Conservation (phyloP, 2,113 vertebrate genomes). For the Myrmecophaga tridactyla region DNA sequence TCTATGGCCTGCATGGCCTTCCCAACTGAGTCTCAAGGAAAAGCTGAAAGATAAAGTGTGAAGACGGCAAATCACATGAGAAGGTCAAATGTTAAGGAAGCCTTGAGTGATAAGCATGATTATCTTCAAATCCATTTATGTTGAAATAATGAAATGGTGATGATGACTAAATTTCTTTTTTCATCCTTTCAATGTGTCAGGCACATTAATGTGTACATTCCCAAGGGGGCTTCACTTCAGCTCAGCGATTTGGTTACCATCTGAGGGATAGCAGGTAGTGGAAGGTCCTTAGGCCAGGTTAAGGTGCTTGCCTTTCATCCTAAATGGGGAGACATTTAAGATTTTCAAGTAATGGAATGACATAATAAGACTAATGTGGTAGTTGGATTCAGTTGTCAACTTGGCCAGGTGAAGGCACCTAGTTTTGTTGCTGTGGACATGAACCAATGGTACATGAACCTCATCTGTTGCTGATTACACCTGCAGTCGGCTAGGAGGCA, state of each 20-base stretch:
- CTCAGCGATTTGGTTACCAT: neutral
- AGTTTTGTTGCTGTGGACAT: too few relatives aligned
- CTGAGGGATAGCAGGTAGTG: neutral
- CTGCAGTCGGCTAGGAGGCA: too few relatives aligned
- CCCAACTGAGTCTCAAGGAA: neutral
- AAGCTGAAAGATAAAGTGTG: neutral
- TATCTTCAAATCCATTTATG: neutral
- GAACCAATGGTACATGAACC: too few relatives aligned
- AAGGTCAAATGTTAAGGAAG: conserved; percentile 27
- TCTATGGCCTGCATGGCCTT: neutral
- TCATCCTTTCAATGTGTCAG: neutral
- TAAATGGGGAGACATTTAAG: neutral
- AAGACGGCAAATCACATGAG: neutral
- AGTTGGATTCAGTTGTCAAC: too few relatives aligned
- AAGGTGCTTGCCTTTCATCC: neutral
- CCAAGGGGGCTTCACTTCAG: neutral
- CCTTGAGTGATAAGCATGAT: neutral
- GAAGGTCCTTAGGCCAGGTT: neutral
- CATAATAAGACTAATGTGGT: neutral
- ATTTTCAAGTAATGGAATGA: neutral
- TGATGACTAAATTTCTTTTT: neutral
- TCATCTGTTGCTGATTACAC: too few relatives aligned
- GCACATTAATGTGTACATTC: neutral
- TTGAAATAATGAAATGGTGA: neutral
- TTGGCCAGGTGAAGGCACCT: too few relatives aligned